These are phyloP conservation scores for Heliconius ethilla DNA, from an alignment of 2,888 invertebrate species.

Conservation along the genomic window DNA sequence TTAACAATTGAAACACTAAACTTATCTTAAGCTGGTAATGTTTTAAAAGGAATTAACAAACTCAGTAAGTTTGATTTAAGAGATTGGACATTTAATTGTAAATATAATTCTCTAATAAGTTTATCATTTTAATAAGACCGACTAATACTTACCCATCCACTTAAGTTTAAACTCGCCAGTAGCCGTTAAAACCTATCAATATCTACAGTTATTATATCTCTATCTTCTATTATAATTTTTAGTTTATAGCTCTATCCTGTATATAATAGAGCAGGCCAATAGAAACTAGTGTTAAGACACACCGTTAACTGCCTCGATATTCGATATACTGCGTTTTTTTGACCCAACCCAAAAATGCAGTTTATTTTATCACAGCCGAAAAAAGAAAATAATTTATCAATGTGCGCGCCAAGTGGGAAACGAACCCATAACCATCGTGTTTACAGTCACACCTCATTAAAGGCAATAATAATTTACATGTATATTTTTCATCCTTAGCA, in stretches of 20 bases:
- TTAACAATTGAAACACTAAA: conserved; percentile 4
- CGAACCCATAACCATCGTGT: not conserved
- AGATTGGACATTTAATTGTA: not conserved
- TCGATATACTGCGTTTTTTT: not conserved
- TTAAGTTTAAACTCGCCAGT: no score
- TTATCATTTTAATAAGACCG: no score
- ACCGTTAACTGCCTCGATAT: not conserved
- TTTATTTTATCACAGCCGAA: not conserved
- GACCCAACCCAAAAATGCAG: not conserved
- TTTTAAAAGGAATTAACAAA: not conserved
- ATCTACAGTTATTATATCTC: not conserved
- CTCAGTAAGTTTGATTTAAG: not conserved
- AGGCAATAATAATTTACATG: not conserved
- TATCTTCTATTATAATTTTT: not conserved
- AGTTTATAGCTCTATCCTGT: not conserved
- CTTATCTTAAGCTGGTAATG: not conserved
- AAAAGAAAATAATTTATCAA: not conserved
- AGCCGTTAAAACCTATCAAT: no score
- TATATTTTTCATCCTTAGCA: not conserved
- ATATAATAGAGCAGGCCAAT: not conserved
- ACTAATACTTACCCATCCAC: no score
- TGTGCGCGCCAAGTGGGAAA: not conserved
- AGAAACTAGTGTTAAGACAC: not conserved
- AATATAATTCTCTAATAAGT: not conserved
- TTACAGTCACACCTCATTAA: not conserved